A percentile compares a stretch with the other conserved stretches of the same genome.
phyloP scores from a whole-genome alignment of 2,888 invertebrate species.

The Machimus atricapillus region DNA sequence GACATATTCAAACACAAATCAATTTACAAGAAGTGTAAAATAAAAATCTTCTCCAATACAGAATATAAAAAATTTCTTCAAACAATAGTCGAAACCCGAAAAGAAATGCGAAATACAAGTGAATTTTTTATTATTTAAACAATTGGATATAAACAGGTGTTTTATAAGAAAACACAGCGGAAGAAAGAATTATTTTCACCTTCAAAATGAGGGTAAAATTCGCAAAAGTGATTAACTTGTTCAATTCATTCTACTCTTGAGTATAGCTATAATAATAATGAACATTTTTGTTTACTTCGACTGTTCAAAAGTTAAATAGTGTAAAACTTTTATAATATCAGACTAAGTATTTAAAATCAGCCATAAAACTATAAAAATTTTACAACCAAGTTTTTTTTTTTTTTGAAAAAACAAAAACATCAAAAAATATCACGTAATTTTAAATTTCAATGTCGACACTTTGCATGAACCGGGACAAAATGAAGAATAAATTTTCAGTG shows the following conservation, averaged over 20 bases:
- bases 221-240: not conserved
- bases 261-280: no score
- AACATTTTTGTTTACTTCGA: no score
- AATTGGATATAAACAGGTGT: not conserved
- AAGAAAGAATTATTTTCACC: not conserved
- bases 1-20: no score
- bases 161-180: not conserved
- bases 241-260: not conserved
- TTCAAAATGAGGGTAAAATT: not conserved
- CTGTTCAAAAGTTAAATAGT: no score
- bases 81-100: no score
- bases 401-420: not conserved
- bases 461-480: not conserved
- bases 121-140: not conserved
- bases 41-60: no score
- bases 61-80: no score
- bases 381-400: no score
- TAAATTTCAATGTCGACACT: not conserved
- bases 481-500: slow-evolving; percentile 10
- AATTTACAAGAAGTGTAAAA: no score
- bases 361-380: no score
- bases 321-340: no score
- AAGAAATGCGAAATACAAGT: not conserved
- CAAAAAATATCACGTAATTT: not conserved
- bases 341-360: no score